Evolutionary conservation across 1,140 invertebrate genomes (phyloP).

Genomic region (Mesaphorura yosii): DNA sequence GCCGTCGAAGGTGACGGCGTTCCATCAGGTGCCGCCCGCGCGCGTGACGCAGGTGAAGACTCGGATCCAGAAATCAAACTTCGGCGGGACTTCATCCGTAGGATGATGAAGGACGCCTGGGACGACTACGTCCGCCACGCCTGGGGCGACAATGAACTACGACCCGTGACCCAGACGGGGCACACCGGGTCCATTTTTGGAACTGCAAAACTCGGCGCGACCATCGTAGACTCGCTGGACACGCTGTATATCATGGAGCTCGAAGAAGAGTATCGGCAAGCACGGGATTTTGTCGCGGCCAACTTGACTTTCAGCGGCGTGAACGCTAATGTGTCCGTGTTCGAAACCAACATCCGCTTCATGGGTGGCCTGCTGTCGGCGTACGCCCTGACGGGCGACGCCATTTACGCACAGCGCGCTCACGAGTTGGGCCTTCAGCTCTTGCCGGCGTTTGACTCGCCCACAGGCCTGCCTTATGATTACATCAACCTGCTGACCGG

Average conservation of each 20-base stretch:
- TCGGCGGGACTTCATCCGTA: slow-evolving; percentile 56
- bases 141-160: slow-evolving; percentile 96
- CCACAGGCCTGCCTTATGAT: slow-evolving; percentile 89
- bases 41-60: too few species aligned
- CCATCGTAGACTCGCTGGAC: slow-evolving; percentile 45
- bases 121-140: slow-evolving; percentile 87
- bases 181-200: slow-evolving; percentile 90
- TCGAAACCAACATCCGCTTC: slow-evolving; percentile 96
- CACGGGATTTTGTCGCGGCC: slow-evolving; percentile 48
- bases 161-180: slow-evolving; percentile 74
- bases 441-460: slow-evolving; percentile 92
- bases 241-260: slow-evolving; percentile 46
- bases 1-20: too few species aligned
- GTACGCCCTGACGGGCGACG: slow-evolving; percentile 43
- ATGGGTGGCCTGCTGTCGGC: slow-evolving; percentile 44
- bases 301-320: slow-evolving; percentile 66
- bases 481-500: slow-evolving; percentile 60
- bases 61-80: slow-evolving; percentile 47
- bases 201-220: slow-evolving; percentile 49
- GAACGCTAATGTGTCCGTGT: slow-evolving; percentile 84
- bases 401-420: slow-evolving; percentile 32
- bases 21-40: too few species aligned
- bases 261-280: slow-evolving; percentile 45
- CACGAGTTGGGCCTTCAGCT: slow-evolving; percentile 80
- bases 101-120: slow-evolving; percentile 95